phyloP scores from a whole-genome alignment of 2,113 vertebrate species.

The Hymenochirus boettgeri region DNA sequence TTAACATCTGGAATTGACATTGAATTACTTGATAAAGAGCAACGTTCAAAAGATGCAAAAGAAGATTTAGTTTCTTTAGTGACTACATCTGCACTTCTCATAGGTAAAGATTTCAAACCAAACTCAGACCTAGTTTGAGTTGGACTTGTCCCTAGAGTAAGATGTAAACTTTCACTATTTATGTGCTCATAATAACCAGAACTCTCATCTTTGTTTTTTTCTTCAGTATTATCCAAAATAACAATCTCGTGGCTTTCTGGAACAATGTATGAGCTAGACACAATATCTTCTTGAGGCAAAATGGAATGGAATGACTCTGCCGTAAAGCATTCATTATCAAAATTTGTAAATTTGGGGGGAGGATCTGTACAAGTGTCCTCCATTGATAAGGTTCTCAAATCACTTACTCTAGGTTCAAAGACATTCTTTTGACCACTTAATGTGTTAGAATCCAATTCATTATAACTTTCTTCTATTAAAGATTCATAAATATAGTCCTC shows the following conservation, averaged over 20 bases:
- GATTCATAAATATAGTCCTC: conserved; percentile 97
- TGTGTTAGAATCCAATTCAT: conserved; percentile 59
- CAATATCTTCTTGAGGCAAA: conserved; percentile 68
- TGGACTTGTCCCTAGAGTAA: conserved; percentile 80
- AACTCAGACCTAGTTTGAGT: conserved; percentile 64
- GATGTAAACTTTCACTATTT: conserved; percentile 72
- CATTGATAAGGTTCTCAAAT: conserved; percentile 69
- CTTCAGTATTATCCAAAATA: conserved; percentile 66
- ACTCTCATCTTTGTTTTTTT: conserved; percentile 67
- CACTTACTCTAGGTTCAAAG: conserved; percentile 60
- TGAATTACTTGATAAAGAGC: conserved; percentile 66
- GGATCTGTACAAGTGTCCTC: conserved; percentile 83
- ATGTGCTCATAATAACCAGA: conserved; percentile 69
- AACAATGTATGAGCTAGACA: conserved; percentile 60
- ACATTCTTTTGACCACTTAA: conserved; percentile 60
- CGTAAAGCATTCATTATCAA: conserved; percentile 74
- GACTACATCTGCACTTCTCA: conserved; percentile 46
- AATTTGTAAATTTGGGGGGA: conserved; percentile 72
- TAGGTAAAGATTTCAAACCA: conserved; percentile 48
- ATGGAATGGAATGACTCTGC: conserved; percentile 68
- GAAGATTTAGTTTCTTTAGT: conserved; percentile 52
- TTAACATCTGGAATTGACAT: conserved; percentile 94
- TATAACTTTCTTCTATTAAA: conserved; percentile 79
- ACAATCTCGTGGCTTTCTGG: conserved; percentile 82
- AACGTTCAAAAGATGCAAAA: conserved; percentile 59